Conservation (phyloP, 2,888 invertebrate genomes). For the Mantis religiosa region DNA sequence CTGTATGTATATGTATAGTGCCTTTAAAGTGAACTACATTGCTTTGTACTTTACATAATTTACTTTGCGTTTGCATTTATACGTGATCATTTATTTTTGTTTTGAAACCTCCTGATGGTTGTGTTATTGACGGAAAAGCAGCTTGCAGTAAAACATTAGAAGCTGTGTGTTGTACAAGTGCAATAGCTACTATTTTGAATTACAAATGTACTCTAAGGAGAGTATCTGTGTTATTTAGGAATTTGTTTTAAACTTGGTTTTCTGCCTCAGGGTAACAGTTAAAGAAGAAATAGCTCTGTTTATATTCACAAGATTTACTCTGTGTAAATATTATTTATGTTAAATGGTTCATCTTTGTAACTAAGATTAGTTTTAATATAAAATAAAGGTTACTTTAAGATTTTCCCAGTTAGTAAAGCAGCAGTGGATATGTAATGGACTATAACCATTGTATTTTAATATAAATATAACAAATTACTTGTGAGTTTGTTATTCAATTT, state of each 20-base stretch:
- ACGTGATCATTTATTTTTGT: not conserved
- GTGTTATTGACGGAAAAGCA: not conserved
- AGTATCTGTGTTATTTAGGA: not conserved
- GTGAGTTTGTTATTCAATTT: not conserved
- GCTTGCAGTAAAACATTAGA: too few relatives aligned
- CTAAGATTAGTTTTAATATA: not conserved
- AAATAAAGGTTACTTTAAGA: not conserved
- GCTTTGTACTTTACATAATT: too few relatives aligned
- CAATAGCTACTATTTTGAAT: too few relatives aligned
- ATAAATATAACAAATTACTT: not conserved
- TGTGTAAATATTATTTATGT: not conserved
- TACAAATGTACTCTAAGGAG: too few relatives aligned
- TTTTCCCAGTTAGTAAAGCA: not conserved
- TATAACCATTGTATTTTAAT: not conserved
- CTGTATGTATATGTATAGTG: too few relatives aligned
- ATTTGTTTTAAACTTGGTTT: not conserved
- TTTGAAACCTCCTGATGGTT: not conserved
- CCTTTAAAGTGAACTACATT: not conserved
- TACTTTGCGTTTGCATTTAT: not conserved
- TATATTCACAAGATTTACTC: not conserved
- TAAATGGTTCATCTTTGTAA: not conserved
- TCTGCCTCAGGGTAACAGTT: not conserved
- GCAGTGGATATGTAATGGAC: not conserved
- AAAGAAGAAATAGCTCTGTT: not conserved
- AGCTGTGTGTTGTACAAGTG: too few relatives aligned